Evolutionary conservation across 2,888 invertebrate species (phyloP), one percentile per base, ranked within the genome.

Genomic region (Mythimna ferrago): DNA sequence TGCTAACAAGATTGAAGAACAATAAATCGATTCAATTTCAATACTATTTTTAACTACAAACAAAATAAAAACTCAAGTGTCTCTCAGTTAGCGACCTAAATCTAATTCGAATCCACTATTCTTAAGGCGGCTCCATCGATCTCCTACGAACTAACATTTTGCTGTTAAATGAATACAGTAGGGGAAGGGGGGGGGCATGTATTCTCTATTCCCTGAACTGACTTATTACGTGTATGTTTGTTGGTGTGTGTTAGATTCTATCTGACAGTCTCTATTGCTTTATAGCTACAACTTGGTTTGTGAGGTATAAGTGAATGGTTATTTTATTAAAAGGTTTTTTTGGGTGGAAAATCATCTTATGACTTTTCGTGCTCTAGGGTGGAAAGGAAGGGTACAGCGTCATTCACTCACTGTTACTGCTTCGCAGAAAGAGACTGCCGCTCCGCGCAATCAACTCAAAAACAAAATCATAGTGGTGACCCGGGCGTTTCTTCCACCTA

Each of bases 141-240:
- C 75, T 73, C 7, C 10, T 51, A 63, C 44, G 56, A 71, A 67
- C 78, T 62, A 82, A 66, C 78, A 60, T 74, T 81, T 65, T 60
- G 6, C 65, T 71, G 80, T 35, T 78, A 75, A 83, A 79, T 83
- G 75, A 76, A 81, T 81, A 81, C 74, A 73, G 56, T 56, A 74
- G 38, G 63, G 73, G 35, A 56, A 56, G 26, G 72, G 38, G 61
- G 75, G 35, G 58, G 58, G 41, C 54, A 71, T 70, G 70, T 82
- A 61, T 67, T 66, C 73, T 66, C 65, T 66, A 66, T 74, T 82
- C 76, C 71, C 73, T 51, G 11, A 58, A 53, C 60, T 32, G 67
- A 10, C 35, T 56, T 71, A 79, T 76, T 79, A 79, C 66, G 73
- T 82, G 44, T 14, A 3, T 32, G 3, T 4, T 53, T 58, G 11